Evolutionary conservation across 1,140 invertebrate species (phyloP).

Genomic region (Araneus ventricosus): DNA sequence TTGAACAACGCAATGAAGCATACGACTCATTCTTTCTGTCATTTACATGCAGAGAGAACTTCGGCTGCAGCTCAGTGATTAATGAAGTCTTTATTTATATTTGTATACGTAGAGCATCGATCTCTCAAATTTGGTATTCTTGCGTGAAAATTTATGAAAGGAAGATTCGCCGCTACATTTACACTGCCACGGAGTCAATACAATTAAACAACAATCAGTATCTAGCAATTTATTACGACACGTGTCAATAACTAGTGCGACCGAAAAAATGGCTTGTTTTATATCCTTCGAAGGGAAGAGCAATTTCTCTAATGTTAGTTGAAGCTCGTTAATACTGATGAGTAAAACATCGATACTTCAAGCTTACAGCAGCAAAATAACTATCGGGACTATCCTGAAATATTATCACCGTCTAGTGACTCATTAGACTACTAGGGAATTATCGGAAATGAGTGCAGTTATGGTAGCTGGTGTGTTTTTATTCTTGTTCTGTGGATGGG

Average conservation of each 20-base stretch:
- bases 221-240: constrained; percentile 35
- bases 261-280: constrained; percentile 15
- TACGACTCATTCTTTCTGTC: constrained; percentile 47
- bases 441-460: not conserved
- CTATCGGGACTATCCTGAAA: not conserved
- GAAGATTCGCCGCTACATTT: not conserved
- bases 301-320: not conserved
- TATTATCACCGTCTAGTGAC: not conserved
- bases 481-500: too few relatives aligned
- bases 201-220: constrained; percentile 59
- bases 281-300: not conserved
- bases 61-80: constrained; percentile 5
- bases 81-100: constrained; percentile 58
- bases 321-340: not conserved
- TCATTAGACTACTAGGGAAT: not conserved
- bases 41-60: constrained; percentile 51
- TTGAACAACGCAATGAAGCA: constrained; percentile 46
- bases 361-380: not conserved
- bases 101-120: constrained; percentile 27
- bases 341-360: constrained; percentile 16
- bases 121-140: constrained; percentile 2
- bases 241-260: constrained; percentile 32
- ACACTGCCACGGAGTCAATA: not conserved
- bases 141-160: constrained; percentile 56
- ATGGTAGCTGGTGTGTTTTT: too few relatives aligned